These are phyloP conservation scores for Brachyhypopomus gauderio DNA, from an alignment of 2,113 vertebrate species.

Conservation along the genomic window DNA sequence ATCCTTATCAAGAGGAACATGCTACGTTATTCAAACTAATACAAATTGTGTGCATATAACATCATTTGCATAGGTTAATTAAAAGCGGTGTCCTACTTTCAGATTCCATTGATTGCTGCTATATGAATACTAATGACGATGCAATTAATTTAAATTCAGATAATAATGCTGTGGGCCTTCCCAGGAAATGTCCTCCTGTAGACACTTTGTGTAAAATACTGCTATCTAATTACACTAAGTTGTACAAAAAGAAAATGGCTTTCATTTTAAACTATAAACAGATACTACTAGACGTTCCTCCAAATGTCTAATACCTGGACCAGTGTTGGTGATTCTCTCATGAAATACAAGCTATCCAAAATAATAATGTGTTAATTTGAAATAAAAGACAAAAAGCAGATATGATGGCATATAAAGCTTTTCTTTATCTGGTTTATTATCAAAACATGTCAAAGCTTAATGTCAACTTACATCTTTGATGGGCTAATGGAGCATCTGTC, in stretches of 20 bases:
- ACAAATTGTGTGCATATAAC: constrained; percentile 62
- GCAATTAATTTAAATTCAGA: constrained; percentile 59
- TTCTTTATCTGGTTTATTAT: neutral
- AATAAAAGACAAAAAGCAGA: neutral
- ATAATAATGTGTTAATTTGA: neutral
- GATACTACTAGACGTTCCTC: too few relatives aligned
- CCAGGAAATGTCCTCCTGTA: constrained; percentile 38
- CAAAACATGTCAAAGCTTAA: neutral
- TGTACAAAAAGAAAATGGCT: neutral
- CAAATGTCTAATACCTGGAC: neutral
- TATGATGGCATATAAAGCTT: neutral
- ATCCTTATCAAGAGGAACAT: constrained; percentile 60
- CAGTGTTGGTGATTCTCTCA: neutral
- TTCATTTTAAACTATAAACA: neutral
- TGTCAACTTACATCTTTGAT: constrained; percentile 32
- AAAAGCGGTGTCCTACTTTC: constrained; percentile 68
- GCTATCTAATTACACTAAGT: constrained; percentile 4
- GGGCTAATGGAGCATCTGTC: constrained; percentile 35
- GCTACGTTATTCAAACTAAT: constrained; percentile 64
- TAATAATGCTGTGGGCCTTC: constrained; percentile 57
- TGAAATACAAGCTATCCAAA: neutral
- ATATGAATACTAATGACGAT: constrained; percentile 71
- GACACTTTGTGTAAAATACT: constrained; percentile 35
- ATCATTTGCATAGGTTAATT: constrained; percentile 76
- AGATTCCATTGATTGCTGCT: constrained; percentile 61